Evolutionary conservation across 2,888 invertebrate species (phyloP).

Genomic region (Amorpha juglandis): DNA sequence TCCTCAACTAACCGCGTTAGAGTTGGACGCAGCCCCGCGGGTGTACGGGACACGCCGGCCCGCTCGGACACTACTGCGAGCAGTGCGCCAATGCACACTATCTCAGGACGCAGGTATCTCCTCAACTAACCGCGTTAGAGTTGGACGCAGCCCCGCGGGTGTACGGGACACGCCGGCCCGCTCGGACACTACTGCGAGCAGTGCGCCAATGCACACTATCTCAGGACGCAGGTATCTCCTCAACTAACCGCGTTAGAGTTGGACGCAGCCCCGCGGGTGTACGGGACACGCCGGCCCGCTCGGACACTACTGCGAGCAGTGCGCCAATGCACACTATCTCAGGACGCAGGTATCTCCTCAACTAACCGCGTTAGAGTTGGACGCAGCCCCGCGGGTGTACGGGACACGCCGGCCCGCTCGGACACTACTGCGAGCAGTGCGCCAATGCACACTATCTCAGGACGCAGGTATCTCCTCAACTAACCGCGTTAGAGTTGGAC

Average conservation of each 20-base stretch:
- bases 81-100: slow-evolving; percentile 53
- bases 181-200: slow-evolving; percentile 43
- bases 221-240: slow-evolving; percentile 49
- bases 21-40: too few species aligned
- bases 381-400: slow-evolving; percentile 50
- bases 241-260: too few species aligned
- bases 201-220: slow-evolving; percentile 44
- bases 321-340: slow-evolving; percentile 39
- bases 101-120: slow-evolving; percentile 49
- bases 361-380: too few species aligned
- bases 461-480: slow-evolving; percentile 51
- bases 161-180: slow-evolving; percentile 80
- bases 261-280: slow-evolving; percentile 47
- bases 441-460: slow-evolving; percentile 41
- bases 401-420: slow-evolving; percentile 78
- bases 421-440: slow-evolving; percentile 47
- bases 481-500: too few species aligned
- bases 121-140: too few species aligned
- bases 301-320: slow-evolving; percentile 48
- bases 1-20: too few species aligned
- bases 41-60: slow-evolving; percentile 79
- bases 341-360: slow-evolving; percentile 51
- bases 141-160: slow-evolving; percentile 48
- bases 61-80: slow-evolving; percentile 29
- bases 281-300: slow-evolving; percentile 80